Base-by-base conservation (phyloP, 2,888 invertebrate species). In the Nephrocerus scutellatus region DNA sequence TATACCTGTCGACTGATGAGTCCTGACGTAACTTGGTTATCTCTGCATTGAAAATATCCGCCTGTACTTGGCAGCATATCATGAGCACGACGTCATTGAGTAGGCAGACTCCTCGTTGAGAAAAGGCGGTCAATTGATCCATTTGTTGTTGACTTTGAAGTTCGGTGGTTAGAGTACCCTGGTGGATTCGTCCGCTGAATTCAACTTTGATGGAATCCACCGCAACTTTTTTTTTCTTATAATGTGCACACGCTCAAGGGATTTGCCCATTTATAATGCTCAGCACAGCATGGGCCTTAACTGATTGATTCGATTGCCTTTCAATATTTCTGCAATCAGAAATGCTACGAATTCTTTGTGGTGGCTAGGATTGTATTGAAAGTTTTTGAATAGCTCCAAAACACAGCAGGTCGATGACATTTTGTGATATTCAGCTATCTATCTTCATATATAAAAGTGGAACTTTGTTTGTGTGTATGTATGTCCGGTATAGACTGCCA, bases 131-230 rank as follows among this genome's bases (percentile, higher is more conserved):
- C n/a, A n/a, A 13, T 33, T 30, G 4, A 15, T 20, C 41, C 41
- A 42, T 10, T 10, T 25, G 26, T 20, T 40, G 15, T 28, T 21
- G 3, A 19, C 16, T 8, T 36, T 22, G 29, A 24, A 36, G 3
- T 29, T 16, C 9, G 25, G 31, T 13, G 28, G 23, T 7, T 32
- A 34, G 12, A 14, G 13, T 7, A 23, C 31, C 20, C 36, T 14
- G 1, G 36, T 32, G 3, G 29, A 26, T 15, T 41, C 36, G n/a
- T 41, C 36, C 1, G 36, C 29, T 22, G 41, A 24, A 15, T 41
- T 41, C 9, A 29, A 20, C 24, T 23, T 31, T 3, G 40, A 30
- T 16, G 40, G 30, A 6, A 40, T 8, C 40, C 30, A 40, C 7
- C 30, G 30, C 39, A n/a, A n/a, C n/a, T n/a, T n/a, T n/a, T n/a